These are phyloP conservation scores for Salminus brasiliensis DNA, from an alignment of 2,113 vertebrate species.

Conservation along the genomic window DNA sequence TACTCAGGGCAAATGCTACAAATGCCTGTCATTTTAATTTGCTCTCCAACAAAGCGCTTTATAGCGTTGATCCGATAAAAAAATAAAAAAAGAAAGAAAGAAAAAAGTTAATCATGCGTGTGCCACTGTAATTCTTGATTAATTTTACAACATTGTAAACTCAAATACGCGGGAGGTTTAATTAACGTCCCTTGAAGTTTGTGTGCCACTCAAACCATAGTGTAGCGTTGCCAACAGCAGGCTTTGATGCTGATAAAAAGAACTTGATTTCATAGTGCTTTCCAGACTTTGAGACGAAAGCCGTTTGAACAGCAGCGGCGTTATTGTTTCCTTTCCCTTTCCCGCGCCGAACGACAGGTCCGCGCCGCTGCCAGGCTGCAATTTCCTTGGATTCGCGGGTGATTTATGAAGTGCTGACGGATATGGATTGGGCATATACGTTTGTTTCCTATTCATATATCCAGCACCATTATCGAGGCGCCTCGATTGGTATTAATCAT, in stretches of 20 bases:
- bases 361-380: not conserved
- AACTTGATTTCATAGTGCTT: conserved; percentile 11
- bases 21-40: conserved; percentile 51
- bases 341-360: not conserved
- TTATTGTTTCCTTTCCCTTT: not conserved
- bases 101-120: conserved; percentile 43
- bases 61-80: conserved; percentile 42
- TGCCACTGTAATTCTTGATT: conserved; percentile 17
- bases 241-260: conserved; percentile 35
- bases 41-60: conserved; percentile 46
- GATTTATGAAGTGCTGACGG: conserved; percentile 25
- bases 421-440: conserved; percentile 29
- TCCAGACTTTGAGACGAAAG: conserved; percentile 20
- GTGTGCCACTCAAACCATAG: conserved; percentile 6
- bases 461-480: conserved; percentile 31
- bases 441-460: conserved; percentile 47
- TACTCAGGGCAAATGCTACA: conserved; percentile 14
- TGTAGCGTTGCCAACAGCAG: conserved; percentile 17
- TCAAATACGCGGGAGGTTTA: conserved; percentile 30
- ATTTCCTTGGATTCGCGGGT: conserved; percentile 4
- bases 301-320: not conserved
- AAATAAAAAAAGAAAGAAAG: conserved; percentile 30
- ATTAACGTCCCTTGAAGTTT: conserved; percentile 39
- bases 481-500: conserved; percentile 40
- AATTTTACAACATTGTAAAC: conserved; percentile 48